Conservation (phyloP, 2,888 invertebrate species). For the Eupithecia pulchellata region DNA sequence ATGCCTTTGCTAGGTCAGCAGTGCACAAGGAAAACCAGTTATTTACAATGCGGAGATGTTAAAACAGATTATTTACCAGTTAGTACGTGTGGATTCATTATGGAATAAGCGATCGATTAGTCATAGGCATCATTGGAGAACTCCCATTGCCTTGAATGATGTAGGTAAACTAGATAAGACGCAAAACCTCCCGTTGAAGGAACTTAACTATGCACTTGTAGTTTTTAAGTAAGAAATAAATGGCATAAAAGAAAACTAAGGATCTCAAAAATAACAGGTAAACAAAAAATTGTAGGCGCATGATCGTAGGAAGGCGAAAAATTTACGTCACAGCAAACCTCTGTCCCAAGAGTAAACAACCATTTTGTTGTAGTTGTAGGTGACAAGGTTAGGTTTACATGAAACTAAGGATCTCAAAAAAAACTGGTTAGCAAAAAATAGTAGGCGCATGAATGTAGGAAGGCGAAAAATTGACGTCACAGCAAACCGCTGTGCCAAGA, state of each 20-base stretch:
- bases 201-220: too few species aligned
- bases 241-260: not conserved
- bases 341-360: conserved; percentile 9
- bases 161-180: not conserved
- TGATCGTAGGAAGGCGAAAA: conserved; percentile 7
- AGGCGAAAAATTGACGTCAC: conserved; percentile 10
- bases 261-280: too few species aligned
- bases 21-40: conserved; percentile 29
- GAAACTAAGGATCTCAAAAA: too few species aligned
- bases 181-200: not conserved
- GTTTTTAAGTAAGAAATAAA: too few species aligned
- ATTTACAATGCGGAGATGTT: conserved; percentile 20
- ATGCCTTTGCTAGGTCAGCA: conserved; percentile 27
- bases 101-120: conserved; percentile 33
- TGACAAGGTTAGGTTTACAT: too few species aligned
- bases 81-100: conserved; percentile 10
- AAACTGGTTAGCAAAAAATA: not conserved
- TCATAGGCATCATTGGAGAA: conserved; percentile 23
- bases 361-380: too few species aligned
- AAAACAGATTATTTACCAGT: conserved; percentile 16
- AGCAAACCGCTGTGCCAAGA: conserved; percentile 8
- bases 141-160: not conserved
- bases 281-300: not conserved
- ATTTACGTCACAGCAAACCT: conserved; percentile 7
- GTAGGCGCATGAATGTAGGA: too few species aligned